Evolutionary conservation across 2,888 invertebrate species (phyloP).

Genomic region (Cephus rjabovi): DNA sequence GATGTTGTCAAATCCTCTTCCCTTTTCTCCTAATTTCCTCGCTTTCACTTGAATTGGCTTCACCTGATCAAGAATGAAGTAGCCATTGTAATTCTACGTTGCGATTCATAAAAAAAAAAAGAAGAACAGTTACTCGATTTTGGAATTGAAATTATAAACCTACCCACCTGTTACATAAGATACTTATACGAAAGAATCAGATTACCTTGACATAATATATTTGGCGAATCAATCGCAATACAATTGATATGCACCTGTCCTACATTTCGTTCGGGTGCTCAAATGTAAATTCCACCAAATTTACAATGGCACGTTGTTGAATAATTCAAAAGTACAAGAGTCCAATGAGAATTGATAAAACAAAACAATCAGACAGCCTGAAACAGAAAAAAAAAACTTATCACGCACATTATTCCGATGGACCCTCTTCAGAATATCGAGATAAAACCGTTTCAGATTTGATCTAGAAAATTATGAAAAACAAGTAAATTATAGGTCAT

Average conservation of each 20-base stretch:
- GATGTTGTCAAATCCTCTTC: background rate
- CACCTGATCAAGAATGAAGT: background rate
- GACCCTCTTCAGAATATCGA: too few species aligned
- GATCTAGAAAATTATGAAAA: too few species aligned
- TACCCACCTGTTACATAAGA: background rate
- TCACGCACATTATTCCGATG: background rate
- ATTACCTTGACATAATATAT: background rate
- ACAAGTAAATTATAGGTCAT: too few species aligned
- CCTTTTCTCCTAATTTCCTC: background rate
- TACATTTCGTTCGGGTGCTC: background rate
- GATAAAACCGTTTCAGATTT: too few species aligned
- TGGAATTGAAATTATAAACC: background rate
- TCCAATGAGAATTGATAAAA: background rate
- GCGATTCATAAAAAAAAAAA: background rate
- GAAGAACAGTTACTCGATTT: background rate
- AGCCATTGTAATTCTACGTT: background rate
- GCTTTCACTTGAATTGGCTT: background rate
- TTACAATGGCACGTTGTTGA: background rate
- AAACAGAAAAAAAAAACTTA: background rate
- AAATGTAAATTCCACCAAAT: background rate
- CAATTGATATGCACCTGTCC: slow-evolving; percentile 2
- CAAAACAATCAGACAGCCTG: background rate
- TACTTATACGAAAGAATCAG: background rate
- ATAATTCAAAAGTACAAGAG: background rate
- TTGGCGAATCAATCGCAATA: background rate